These are phyloP conservation scores for Bombus superbus DNA, from an alignment of 1,140 invertebrate species.

Conservation along the genomic window DNA sequence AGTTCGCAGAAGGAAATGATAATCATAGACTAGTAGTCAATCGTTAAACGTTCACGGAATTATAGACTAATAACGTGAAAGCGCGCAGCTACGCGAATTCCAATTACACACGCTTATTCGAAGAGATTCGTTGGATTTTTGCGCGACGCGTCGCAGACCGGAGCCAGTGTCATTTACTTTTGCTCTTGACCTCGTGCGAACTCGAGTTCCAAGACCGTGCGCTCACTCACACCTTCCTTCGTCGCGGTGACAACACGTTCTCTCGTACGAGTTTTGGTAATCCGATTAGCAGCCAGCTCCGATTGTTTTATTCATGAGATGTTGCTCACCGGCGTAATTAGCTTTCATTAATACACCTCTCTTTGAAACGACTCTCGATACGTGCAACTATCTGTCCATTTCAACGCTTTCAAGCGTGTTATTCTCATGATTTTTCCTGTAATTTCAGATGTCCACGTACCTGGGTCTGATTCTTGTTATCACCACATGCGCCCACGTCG, in stretches of 20 bases:
- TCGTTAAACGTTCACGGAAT: conserved; percentile 25
- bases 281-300: conserved; percentile 5
- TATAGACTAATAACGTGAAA: not conserved
- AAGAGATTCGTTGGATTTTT: conserved; percentile 43
- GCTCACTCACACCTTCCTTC: not conserved
- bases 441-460: conserved; percentile 76
- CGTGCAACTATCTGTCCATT: not conserved
- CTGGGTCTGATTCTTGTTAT: conserved; percentile 72
- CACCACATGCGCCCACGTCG: conserved; percentile 51
- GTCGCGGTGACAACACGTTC: conserved; percentile 20
- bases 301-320: conserved; percentile 43
- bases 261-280: conserved; percentile 30
- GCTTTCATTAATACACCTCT: conserved; percentile 8
- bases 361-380: not conserved
- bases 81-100: not conserved
- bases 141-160: conserved; percentile 20
- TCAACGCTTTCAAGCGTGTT: not conserved
- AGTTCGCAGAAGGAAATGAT: conserved; percentile 29
- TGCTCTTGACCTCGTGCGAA: conserved; percentile 69
- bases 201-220: conserved; percentile 45
- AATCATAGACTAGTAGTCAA: not conserved
- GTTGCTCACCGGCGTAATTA: conserved; percentile 20
- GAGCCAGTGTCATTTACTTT: conserved; percentile 57
- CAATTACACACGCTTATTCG: not conserved
- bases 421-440: not conserved